Evolutionary conservation across 2,888 invertebrate species (phyloP), one percentile per base, ranked within the genome.

Genomic region (Dyspetes luteomarginatus): DNA sequence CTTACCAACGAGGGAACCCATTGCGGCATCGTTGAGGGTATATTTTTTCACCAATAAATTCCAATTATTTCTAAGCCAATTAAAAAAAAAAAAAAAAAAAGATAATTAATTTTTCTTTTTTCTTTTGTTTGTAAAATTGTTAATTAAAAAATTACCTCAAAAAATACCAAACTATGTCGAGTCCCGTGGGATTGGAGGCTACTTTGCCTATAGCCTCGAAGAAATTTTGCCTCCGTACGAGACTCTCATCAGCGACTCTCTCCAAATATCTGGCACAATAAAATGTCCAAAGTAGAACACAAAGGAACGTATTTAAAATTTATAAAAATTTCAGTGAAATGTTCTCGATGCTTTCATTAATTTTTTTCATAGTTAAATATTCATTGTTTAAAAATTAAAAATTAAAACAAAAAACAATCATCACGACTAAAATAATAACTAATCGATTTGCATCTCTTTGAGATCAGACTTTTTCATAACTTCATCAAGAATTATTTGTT

Each of bases 161-260:
- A 52, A 85, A 85, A 52, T 86, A 12, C 86, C 86, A 86, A 9
- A 77, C 85, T 2, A 86, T 52, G 43, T 82, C 74, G 28, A 85
- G 67, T 15, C 86, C 86, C 26, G 22, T 50, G 3, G 84, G 85
- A 82, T 84, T 85, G 24, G 64, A 28, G 4, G 86, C 86, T 26
- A 86, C 75, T 65, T 81, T 85, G 17, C 83, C 81, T 15, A 86
- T 52, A 4, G 85, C 71, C 41, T 81, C 78, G 19, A 81, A 78
- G 26, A 85, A 85, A 64, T 86, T 81, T 48, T 86, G 86, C 7
- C 85, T 75, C 17, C 86, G 83, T n/a, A 86, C 81, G 48, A 85
- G 75, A 45, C 19, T 80, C 50, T 85, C 86, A 64, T 85, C 48
- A 9, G 52, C 62, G n/a, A 84, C 82, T 43, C 60, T 78, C 22